These are phyloP conservation scores for Gracilinanus agilis DNA, from an alignment of 2,113 vertebrate genomes.

Conservation along the genomic window DNA sequence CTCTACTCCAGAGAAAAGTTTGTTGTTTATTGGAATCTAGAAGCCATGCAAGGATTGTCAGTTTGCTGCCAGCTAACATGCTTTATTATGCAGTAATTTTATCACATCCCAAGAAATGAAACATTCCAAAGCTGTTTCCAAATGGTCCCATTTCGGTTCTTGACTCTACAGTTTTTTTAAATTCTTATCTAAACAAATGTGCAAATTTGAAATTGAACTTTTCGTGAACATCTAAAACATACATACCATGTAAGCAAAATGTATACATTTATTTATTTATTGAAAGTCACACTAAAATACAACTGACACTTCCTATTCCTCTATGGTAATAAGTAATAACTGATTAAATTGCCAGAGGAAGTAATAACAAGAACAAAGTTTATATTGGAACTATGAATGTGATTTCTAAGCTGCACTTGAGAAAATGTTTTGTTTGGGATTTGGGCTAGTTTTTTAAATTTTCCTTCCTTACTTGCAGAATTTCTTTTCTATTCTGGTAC, in stretches of 20 bases:
- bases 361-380: neutral
- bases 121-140: constrained; percentile 54
- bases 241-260: neutral
- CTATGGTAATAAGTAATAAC: neutral
- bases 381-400: neutral
- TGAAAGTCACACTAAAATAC: neutral
- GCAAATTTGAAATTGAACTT: constrained; percentile 20
- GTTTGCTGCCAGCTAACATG: constrained; percentile 50
- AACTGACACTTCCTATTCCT: constrained; percentile 25
- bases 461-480: neutral
- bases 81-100: constrained; percentile 21
- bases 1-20: constrained; percentile 31
- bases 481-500: neutral
- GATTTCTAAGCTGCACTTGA: constrained; percentile 33
- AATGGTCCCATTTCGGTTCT: constrained; percentile 57
- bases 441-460: neutral
- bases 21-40: constrained; percentile 30
- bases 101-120: constrained; percentile 61
- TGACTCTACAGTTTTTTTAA: neutral
- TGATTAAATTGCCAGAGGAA: neutral
- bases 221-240: neutral
- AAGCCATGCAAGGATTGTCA: constrained; percentile 1
- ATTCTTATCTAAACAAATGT: neutral
- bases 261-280: neutral
- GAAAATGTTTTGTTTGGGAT: neutral